A percentile compares a stretch with the other conserved stretches of the same genome.
phyloP scores from a whole-genome alignment of 2,888 invertebrate species.

The Latrodectus hesperus region DNA sequence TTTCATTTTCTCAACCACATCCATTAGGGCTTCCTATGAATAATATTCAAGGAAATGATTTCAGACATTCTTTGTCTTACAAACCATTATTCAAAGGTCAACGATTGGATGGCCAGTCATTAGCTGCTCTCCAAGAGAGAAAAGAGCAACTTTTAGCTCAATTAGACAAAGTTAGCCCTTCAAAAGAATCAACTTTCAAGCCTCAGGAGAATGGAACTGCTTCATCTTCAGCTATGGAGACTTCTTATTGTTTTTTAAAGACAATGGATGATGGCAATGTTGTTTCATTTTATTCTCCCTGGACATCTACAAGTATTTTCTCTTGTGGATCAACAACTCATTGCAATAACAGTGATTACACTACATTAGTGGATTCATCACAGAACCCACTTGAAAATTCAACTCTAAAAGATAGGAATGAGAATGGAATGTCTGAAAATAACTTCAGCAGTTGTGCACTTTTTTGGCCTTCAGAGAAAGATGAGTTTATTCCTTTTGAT shows the following conservation, averaged over 20 bases:
- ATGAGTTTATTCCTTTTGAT: slow-evolving; percentile 82
- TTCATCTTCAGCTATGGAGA: slow-evolving; percentile 18
- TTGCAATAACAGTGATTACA: slow-evolving; percentile 27
- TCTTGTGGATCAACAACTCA: slow-evolving; percentile 67
- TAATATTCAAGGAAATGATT: slow-evolving; percentile 26
- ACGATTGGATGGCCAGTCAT: slow-evolving; percentile 71
- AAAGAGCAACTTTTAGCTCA: slow-evolving; percentile 80
- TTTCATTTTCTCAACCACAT: slow-evolving; percentile 34
- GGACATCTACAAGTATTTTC: slow-evolving; percentile 73
- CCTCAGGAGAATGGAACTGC: slow-evolving; percentile 32
- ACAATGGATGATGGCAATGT: slow-evolving; percentile 50
- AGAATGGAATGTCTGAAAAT: slow-evolving; percentile 40
- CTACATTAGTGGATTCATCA: slow-evolving; percentile 28
- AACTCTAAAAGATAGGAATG: slow-evolving; percentile 23
- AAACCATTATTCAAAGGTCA: slow-evolving; percentile 24
- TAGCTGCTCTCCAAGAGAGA: slow-evolving; percentile 80
- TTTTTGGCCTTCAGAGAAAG: slow-evolving; percentile 77
- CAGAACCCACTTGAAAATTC: slow-evolving; percentile 19
- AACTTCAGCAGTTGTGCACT: slow-evolving; percentile 37
- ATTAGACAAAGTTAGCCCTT: slow-evolving; percentile 75
- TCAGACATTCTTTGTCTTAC: not conserved
- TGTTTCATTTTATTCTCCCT: slow-evolving; percentile 73
- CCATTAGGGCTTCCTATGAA: slow-evolving; percentile 25
- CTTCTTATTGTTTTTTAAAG: slow-evolving; percentile 26
- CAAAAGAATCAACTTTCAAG: slow-evolving; percentile 10